These are phyloP conservation scores for Excalfactoria chinensis DNA, from an alignment of 2,113 vertebrate species.

Conservation along the genomic window DNA sequence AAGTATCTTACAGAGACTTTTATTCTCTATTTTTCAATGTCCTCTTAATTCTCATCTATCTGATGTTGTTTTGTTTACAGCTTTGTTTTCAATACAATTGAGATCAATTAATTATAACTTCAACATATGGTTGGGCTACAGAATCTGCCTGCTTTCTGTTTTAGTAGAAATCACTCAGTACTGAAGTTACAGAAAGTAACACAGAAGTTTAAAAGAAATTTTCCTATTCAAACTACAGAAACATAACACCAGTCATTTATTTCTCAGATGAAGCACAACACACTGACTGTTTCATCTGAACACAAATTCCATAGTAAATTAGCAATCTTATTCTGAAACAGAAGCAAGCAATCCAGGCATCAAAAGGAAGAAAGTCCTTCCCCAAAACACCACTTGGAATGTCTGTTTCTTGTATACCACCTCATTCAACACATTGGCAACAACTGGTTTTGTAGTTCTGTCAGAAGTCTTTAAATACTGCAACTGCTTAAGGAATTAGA, in stretches of 20 bases:
- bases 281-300: background rate
- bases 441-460: background rate
- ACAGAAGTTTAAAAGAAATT: background rate
- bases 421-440: background rate
- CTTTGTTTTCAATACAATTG: background rate
- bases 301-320: background rate
- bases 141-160: background rate
- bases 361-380: background rate
- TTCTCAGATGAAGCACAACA: background rate
- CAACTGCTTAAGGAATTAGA: background rate
- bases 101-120: background rate
- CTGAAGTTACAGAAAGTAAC: background rate
- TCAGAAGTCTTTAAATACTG: background rate
- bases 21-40: background rate
- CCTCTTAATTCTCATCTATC: background rate
- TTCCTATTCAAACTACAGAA: background rate
- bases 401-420: background rate
- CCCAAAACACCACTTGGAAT: background rate
- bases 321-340: background rate
- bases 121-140: background rate
- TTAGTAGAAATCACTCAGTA: background rate
- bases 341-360: background rate
- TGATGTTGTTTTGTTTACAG: background rate
- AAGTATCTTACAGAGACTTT: background rate
- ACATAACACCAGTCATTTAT: background rate